Conservation (phyloP, 2,113 vertebrate genomes). For the Sinocyclocheilus grahami region DNA sequence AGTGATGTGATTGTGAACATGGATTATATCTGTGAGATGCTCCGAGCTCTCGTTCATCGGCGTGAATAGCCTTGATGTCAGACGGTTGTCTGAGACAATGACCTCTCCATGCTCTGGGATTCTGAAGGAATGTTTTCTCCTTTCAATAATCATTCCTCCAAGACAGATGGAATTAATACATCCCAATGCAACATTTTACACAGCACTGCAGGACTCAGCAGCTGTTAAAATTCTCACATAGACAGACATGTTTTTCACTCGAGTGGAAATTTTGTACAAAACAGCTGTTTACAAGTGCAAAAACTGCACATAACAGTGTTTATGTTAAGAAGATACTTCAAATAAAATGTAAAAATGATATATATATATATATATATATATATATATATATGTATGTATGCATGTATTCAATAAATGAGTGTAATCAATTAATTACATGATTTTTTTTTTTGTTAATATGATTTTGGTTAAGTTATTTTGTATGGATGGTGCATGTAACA, state of each 20-base stretch:
- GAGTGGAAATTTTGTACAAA: background rate
- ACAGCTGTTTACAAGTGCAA: background rate
- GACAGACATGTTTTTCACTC: background rate
- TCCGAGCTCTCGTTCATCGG: background rate
- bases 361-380: no score
- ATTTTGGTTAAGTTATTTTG: no score
- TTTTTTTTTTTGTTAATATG: no score
- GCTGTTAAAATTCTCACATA: background rate
- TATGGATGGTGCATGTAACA: no score
- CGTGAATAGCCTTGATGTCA: conserved; percentile 17
- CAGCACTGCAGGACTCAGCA: background rate
- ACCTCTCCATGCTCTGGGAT: conserved; percentile 12
- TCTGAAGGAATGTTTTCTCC: conserved; percentile 4
- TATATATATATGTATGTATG: no score
- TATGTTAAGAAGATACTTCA: background rate
- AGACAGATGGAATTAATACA: conserved; percentile 19
- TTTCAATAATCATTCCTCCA: conserved; percentile 20
- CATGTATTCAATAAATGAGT: no score
- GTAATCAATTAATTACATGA: no score
- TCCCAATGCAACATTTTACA: conserved; percentile 6
- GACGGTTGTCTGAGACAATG: background rate
- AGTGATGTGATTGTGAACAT: conserved; percentile 11
- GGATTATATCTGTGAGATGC: conserved; percentile 12
- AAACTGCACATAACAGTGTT: background rate
- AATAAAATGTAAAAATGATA: no score